These are phyloP conservation scores for Leucophora obtusa DNA, from an alignment of 2,888 invertebrate genomes.

Conservation along the genomic window DNA sequence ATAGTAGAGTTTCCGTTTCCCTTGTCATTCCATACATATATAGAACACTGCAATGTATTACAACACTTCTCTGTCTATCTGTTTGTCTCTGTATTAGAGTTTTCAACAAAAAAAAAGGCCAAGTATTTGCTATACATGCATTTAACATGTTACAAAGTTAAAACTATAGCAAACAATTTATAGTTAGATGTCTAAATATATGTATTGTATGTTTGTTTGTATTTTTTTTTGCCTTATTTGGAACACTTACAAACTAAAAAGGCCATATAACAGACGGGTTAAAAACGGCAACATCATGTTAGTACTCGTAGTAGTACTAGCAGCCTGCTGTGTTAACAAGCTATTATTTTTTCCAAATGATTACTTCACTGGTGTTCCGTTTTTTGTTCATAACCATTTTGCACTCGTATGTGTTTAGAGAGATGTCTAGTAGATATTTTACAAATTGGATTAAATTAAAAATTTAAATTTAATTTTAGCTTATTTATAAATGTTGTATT, in stretches of 20 bases:
- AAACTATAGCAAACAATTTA: constrained; percentile 25
- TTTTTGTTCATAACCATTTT: background rate
- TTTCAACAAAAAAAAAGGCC: constrained; percentile 1
- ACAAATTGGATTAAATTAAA: constrained; percentile 35
- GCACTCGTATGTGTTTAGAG: background rate
- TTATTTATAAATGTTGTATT: background rate
- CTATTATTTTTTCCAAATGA: constrained; percentile 59
- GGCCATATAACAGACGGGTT: background rate
- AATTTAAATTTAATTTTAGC: constrained; percentile 39
- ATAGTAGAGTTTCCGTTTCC: constrained; percentile 41
- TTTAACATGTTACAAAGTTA: constrained; percentile 50
- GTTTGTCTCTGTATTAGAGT: background rate
- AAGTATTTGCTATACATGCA: constrained; percentile 54
- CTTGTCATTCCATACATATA: constrained; percentile 32
- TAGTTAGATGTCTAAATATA: constrained; percentile 19
- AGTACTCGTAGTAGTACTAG: too few species aligned
- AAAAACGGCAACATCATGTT: constrained; percentile 8
- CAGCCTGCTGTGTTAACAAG: constrained; percentile 60
- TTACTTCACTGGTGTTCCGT: constrained; percentile 27
- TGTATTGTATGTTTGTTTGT: background rate
- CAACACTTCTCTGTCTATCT: background rate
- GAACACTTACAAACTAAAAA: background rate
- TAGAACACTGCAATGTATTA: constrained; percentile 21
- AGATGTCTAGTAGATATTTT: background rate
- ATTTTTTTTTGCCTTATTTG: background rate